Base-by-base conservation (phyloP, 37 sponge, comb jelly and placozoan genomes). In the Theonella swinhoei region DNA sequence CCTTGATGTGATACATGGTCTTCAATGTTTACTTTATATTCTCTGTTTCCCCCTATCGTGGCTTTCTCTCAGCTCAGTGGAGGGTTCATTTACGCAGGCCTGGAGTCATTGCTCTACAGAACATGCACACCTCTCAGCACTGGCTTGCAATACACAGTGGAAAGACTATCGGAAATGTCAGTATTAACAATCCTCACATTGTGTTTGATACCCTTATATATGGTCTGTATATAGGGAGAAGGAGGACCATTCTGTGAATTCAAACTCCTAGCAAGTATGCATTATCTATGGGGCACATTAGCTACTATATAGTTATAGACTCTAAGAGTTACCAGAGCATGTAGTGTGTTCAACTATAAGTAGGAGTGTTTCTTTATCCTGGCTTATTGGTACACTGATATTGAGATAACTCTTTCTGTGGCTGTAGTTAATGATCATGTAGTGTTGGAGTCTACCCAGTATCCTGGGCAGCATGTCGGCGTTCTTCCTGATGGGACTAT, bases 181-280 rank as follows among this genome's bases (percentile, higher is more conserved):
- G n/a, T 65, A 29, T 65, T 7, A 29, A n/a, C 7, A 65, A 20
- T 7, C 19, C 4, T 29, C 7, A 8, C 11, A 5, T 65, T 65
- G 66, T 24, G 7, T 5, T 20, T 65, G 11, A 26, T 65, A 5
- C 5, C 25, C 7, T 8, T 29, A 29, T 29, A 29, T 65, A 65
- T 20, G n/a, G 5, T 5, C 30, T 7, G 5, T 4, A 29, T 62
- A 7, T 64, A 90, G 91, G 91, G 77, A 40, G 39, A 65, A 24
- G 86, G 86, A 32, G 91, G 86, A 38, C 91, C 91, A 1, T 85
- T 68, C 67, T 80, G 86, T 80, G 86, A 90, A 61, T 90, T 90
- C 47, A 40, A 24, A 8, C 28, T 62, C 59, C 42, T 32, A 9
- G 34, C 22, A 78, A 23, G 25, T 64, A 14, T 78, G 42, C 4